Evolutionary conservation across 2,888 invertebrate genomes (phyloP), one percentile per base, ranked within the genome.

Genomic region (Timema cristinae): DNA sequence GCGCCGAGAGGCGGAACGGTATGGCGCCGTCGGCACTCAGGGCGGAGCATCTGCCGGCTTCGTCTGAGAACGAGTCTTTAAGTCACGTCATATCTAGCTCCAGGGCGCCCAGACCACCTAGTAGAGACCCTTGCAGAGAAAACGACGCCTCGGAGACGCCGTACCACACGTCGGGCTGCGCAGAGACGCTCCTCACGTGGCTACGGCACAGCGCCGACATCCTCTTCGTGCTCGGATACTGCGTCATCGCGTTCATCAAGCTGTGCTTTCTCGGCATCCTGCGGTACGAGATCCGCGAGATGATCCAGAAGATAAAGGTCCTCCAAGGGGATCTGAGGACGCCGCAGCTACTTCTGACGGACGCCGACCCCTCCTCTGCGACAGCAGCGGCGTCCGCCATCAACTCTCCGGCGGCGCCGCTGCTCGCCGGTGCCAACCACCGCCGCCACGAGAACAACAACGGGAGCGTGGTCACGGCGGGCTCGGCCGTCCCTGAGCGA

Each of bases 221-320:
- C 73, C 86, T 94, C 72, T 93, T 92, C 80, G 89, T 92, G 73
- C 83, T 93, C 78, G 94, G 94, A 73, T 94, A 93, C 82, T 94
- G 94, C 84, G 93, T 94, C 75, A 91, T 94, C 79, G 92, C 94
- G 79, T 94, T 94, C 85, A 86, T 94, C 78, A 94, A 94, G 84
- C 86, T 94, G 83, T 93, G 93, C 86, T 94, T 94, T 86, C 89
- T 94, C 76, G 93, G 92, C 75, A 93, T 94, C 78, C 86, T 94
- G 78, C 88, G 93, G 76, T 83, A 80, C 77, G 83, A 83, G 76
- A 81, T 83, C 51, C 88, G 91, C 77, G 94, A 94, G 83, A 94
- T 94, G 94, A 93, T 94, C 80, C 93, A 94, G 82, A 94, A 94
- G 85, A 94, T 94, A 81, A 89, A 91, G 79, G 87, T 94, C 81